phyloP scores from a whole-genome alignment of 2,888 invertebrate genomes.

The Cataglyphis rosenhaueri region DNA sequence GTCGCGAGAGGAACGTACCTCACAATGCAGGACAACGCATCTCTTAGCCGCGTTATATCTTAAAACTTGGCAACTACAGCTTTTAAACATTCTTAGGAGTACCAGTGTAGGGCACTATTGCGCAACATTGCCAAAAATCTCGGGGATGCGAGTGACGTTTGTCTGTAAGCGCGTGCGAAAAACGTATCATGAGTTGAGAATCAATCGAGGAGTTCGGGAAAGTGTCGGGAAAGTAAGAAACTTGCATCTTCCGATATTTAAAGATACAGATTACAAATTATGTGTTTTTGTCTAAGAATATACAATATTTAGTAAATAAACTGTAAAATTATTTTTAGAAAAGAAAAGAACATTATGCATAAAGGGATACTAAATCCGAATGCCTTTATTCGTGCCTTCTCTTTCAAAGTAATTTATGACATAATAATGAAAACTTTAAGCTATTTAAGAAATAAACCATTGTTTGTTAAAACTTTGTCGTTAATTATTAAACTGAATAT shows the following conservation, averaged over 20 bases:
- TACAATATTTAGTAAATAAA: background rate
- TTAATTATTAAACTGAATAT: conserved; percentile 19
- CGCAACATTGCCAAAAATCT: conserved; percentile 57
- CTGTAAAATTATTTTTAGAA: background rate
- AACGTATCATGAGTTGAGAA: conserved; percentile 37
- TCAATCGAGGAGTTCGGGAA: conserved; percentile 50
- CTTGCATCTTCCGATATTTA: background rate
- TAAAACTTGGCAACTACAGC: conserved; percentile 74
- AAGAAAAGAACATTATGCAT: background rate
- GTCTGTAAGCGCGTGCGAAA: background rate
- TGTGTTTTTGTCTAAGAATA: background rate
- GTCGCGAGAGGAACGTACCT: conserved; percentile 52
- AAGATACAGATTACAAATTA: background rate
- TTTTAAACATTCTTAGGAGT: conserved; percentile 71
- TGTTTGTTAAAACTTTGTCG: conserved; percentile 12
- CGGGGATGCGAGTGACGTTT: background rate
- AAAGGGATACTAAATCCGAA: background rate
- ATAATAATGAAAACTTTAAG: conserved; percentile 3
- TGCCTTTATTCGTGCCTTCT: background rate
- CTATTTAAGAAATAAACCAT: conserved; percentile 1
- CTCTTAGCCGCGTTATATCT: conserved; percentile 59
- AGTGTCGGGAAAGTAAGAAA: background rate
- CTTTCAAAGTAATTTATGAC: background rate
- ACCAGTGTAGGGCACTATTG: conserved; percentile 4
- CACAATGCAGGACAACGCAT: conserved; percentile 55